These are phyloP conservation scores for Drosophila mettleri DNA, from an alignment of 2,888 invertebrate species.

Conservation along the genomic window DNA sequence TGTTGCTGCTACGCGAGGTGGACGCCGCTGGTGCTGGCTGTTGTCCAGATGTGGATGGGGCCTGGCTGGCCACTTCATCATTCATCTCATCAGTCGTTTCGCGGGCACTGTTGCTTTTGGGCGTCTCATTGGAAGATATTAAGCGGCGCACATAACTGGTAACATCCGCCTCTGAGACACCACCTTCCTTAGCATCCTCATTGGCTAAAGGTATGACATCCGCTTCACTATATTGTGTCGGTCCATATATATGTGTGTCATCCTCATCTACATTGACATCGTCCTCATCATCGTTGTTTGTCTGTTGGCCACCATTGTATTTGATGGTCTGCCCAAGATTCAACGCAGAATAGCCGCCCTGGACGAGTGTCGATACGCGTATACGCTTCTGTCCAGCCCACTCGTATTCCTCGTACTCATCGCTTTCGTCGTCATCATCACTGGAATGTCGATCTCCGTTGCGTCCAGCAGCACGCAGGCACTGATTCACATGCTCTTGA, in stretches of 20 bases:
- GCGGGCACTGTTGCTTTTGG: constrained; percentile 39
- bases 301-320: constrained; percentile 61
- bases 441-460: constrained; percentile 84
- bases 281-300: constrained; percentile 88
- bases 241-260: constrained; percentile 92
- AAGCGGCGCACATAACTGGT: constrained; percentile 83
- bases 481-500: constrained; percentile 90
- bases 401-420: constrained; percentile 92
- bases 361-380: constrained; percentile 89
- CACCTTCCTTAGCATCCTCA: constrained; percentile 85
- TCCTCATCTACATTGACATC: constrained; percentile 94
- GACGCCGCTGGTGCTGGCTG: constrained; percentile 22
- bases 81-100: constrained; percentile 32
- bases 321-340: constrained; percentile 82
- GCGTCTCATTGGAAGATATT: constrained; percentile 68
- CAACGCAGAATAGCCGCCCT: constrained; percentile 88
- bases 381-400: constrained; percentile 96
- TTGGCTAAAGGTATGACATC: constrained; percentile 87
- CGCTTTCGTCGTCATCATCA: constrained; percentile 89
- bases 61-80: constrained; percentile 12
- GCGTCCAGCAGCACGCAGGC: constrained; percentile 85
- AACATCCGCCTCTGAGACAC: constrained; percentile 70
- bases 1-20: constrained; percentile 34
- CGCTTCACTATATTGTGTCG: constrained; percentile 93
- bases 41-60: constrained; percentile 41